Base-by-base conservation (phyloP, 2,797 vertebrate genomes). In the Esox masquinongy region DNA sequence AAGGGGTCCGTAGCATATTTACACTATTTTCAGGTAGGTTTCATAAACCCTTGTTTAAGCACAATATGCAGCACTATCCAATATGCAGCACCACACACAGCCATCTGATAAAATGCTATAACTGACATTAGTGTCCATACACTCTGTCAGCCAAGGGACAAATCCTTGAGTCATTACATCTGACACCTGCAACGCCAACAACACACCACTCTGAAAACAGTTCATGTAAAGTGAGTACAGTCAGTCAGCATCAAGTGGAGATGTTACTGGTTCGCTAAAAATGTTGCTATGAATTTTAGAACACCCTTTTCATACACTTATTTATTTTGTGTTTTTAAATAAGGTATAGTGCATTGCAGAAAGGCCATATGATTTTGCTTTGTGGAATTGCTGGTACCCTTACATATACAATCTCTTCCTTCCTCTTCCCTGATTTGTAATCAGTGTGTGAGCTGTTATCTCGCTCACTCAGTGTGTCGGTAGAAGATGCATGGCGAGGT, bases 401-500 rank as follows among this genome's bases (percentile, higher is more conserved):
- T 31, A 75, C 50, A 53, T 9, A 71, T 22, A 49, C 24, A 9
- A 24, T 29, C 24, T 16, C 16, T 70, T 16, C 26, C 29, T 50
- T 26, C 8, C 69, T 17, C 69, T 12, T 49, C 26, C 16, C 26
- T 71, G 49, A 53, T 71, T 26, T 31, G 24, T 15, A 29, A 71
- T 51, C 47, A 71, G 70, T 51, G 5, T 29, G 47, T 29, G 69
- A 31, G 49, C 47, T 71, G 70, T 53, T 71, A 29, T 71, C 24
- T 53, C 26, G 15, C 26, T 51, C 49, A 16, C 74, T 66, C 53
- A 70, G 19, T 71, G 68, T 72, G 70, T 76, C 74, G 14, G 34
- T 43, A 47, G 34, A 17, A 36, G 67, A 80, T 82, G 56, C 77
- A 69, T 61, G 36, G 51, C 43, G 61, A 69, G 75, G 74, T 71